Percentiles rank a stretch among this genome's conserved stretches.
phyloP scores from a whole-genome alignment of 2,888 invertebrate species.

The Chrysina gloriosa region DNA sequence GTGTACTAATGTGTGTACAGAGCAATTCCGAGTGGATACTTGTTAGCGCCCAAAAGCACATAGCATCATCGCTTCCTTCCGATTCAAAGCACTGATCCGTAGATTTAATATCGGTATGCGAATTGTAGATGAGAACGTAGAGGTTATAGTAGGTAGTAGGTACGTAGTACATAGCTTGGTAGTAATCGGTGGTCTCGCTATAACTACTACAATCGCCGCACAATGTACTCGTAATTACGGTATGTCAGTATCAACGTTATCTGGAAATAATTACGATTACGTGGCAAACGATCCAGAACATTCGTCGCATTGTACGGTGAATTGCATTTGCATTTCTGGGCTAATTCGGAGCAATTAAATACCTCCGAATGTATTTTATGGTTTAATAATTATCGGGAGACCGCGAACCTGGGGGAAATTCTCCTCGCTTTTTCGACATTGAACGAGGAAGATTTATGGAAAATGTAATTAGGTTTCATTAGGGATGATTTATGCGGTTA shows the following conservation, averaged over 20 bases:
- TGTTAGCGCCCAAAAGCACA: too few species aligned
- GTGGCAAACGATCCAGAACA: slow-evolving; percentile 13
- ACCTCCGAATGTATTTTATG: slow-evolving; percentile 6
- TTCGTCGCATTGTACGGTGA: not conserved
- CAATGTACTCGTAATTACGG: slow-evolving; percentile 18
- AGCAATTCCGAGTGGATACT: too few species aligned
- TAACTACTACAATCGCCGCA: not conserved
- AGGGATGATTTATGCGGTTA: too few species aligned
- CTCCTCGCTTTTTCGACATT: not conserved
- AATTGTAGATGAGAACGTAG: not conserved
- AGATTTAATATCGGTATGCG: not conserved
- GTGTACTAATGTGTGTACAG: too few species aligned
- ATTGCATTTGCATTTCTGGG: not conserved
- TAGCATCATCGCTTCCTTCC: not conserved
- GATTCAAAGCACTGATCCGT: not conserved
- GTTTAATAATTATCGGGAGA: not conserved
- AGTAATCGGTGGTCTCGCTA: not conserved
- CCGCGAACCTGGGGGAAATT: not conserved
- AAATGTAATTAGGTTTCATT: too few species aligned
- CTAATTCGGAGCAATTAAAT: slow-evolving; percentile 12
- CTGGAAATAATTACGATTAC: slow-evolving; percentile 34
- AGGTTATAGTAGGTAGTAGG: not conserved
- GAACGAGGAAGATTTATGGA: too few species aligned
- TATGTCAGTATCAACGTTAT: slow-evolving; percentile 10
- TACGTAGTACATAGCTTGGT: not conserved